Base-by-base conservation (phyloP, 2,888 invertebrate genomes). In the Epistrophella euchroma region DNA sequence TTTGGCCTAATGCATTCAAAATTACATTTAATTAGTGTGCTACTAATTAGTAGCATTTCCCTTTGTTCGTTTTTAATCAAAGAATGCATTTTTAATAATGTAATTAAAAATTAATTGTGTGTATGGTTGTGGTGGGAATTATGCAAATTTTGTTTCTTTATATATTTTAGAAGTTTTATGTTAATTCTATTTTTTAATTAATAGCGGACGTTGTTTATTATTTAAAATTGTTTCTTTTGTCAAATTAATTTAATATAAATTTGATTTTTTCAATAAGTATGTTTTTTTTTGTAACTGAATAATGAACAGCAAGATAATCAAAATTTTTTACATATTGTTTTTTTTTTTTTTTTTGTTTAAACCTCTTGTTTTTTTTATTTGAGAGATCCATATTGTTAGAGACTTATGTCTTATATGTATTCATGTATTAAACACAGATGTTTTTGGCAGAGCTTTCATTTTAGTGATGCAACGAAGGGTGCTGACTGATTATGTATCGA, bases 21-120 rank as follows among this genome's bases (percentile, higher is more conserved):
- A 80, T 68, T 72, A 73, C 76, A 76, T 76, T 85, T 80, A 85
- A 85, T 85, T 85, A 85, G 81, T 52, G 81, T 45, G 52, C 64
- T 64, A 73, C 80, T 85, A 85, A 85, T 85, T 85, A 80, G 84
- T 72, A 79, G 70, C 84, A 80, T 79, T 84, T 85, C 80, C 79
- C 68, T 72, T 72, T 80, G 76, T 76, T 68, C 72, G 50, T 76
- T 80, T 68, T 76, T 52, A 72, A 66, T 47, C 85, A 45, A 76
- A 80, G 80, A 79, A 76, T 85, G 76, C 80, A 85, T 85, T 80
- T 76, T 85, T 72, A 85, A 85, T 80, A 76, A 85, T 72, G 76
- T 80, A 85, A 80, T 85, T 85, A 60, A 72, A 75, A 80, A 85
- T 80, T 85, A 85, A 85, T 80, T 72, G 76, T 52, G 50, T 68